These are phyloP conservation scores for Lepidonotus clava DNA, from an alignment of 2,888 invertebrate species.

Conservation along the genomic window DNA sequence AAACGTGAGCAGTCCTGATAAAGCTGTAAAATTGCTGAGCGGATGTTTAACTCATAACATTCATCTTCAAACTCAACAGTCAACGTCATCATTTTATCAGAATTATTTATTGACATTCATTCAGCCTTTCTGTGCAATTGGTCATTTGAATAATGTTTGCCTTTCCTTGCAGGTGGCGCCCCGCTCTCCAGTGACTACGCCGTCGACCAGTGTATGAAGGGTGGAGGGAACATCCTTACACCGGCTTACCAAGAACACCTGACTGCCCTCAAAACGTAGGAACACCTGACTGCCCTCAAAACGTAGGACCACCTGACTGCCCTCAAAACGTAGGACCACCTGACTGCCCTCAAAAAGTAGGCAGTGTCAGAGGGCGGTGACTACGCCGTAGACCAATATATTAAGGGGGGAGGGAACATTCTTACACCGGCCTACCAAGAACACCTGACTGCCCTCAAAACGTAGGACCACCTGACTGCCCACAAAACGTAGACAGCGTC, in stretches of 20 bases:
- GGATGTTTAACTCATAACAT: no score
- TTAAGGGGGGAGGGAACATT: constrained; percentile 36
- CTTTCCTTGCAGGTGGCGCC: constrained; percentile 4
- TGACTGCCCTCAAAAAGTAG: no score
- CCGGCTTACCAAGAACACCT: constrained; percentile 43
- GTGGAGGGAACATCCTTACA: constrained; percentile 16
- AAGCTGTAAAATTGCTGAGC: no score
- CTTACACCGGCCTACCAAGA: constrained; percentile 41
- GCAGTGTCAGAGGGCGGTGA: no score
- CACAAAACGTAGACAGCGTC: no score
- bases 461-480: not conserved
- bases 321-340: not conserved
- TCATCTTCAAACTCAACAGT: no score
- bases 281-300: not conserved
- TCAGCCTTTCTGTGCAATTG: no score
- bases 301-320: not conserved
- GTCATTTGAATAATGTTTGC: not conserved
- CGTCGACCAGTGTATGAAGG: constrained; percentile 53
- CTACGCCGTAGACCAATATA: constrained; percentile 50
- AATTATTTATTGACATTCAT: no score
- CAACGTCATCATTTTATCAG: no score
- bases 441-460: not conserved
- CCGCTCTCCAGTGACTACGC: constrained; percentile 25
- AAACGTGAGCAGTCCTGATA: no score
- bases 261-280: not conserved